Base-by-base conservation (phyloP, 2,113 vertebrate genomes). In the Siphamia tubifer region DNA sequence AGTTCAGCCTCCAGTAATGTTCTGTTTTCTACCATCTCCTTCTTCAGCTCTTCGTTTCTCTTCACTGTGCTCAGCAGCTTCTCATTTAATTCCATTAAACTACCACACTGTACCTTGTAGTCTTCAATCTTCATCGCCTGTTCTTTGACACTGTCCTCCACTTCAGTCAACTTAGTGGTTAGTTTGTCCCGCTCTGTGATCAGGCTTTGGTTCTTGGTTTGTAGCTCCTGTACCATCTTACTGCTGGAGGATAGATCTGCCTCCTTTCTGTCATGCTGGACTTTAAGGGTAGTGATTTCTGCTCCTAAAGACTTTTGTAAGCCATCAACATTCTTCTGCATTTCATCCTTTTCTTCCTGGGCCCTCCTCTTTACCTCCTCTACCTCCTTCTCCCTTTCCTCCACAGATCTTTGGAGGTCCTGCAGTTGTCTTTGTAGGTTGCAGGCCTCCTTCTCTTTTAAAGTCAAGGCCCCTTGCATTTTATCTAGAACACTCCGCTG, bases 371-470 rank as follows among this genome's bases (percentile, higher is more conserved):
- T 89, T 30, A 52, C 85, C 61, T 89, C 84, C 20, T 86, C 68
- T 21, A 81, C 44, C 55, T 90, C 78, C 39, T 81, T 67, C 23
- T 94, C 90, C 70, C 93, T 77, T 4, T 88, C 85, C 42, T 91
- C 88, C 44, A 93, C 5, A 60, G 76, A 90, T 64, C 63, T 82
- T 62, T 94, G 88, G 0, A 88, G 87, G 66, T 91, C 93, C 63
- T 84, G 92, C 27, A 96, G 86, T 74, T 94, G 93, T 65, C 27
- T 90, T 57, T 90, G 92, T 12, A 96, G 86, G 76, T 93, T 90
- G 76, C 83, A 74, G 4, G 85, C 52, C 63, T 95, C 94, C 45
- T 92, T 91, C 34, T 89, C 92, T 86, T 91, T 92, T 52, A 79
- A 21, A 0, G 76, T 81, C 35, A 95, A 73, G 3, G 87, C 79